Percentiles rank a stretch among this genome's conserved stretches.
Evolutionary conservation across 2,113 vertebrate species (phyloP).

Genomic region (Macrotus californicus): DNA sequence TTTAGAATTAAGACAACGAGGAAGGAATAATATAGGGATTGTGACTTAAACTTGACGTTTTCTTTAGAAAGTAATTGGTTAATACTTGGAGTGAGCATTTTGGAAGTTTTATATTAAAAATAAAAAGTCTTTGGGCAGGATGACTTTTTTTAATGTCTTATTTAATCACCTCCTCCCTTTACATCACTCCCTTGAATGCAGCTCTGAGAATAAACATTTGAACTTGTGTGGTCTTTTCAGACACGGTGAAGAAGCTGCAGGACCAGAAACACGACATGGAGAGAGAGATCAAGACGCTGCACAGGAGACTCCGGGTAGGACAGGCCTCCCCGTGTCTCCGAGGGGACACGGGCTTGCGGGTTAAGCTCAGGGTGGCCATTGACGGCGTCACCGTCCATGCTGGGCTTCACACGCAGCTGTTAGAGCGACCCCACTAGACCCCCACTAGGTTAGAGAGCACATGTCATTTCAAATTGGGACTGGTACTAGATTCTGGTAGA

Average conservation of each 20-base stretch:
- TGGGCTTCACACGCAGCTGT: not conserved
- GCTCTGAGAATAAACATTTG: not conserved
- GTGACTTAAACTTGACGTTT: constrained; percentile 19
- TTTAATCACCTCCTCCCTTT: not conserved
- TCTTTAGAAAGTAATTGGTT: not conserved
- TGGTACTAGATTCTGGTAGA: not conserved
- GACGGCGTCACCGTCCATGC: not conserved
- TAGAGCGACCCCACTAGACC: not conserved
- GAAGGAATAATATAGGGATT: constrained; percentile 10
- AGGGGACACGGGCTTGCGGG: not conserved
- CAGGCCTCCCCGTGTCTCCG: not conserved
- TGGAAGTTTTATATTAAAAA: constrained; percentile 24
- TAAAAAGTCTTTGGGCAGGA: not conserved
- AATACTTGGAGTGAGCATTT: not conserved
- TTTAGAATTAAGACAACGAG: constrained; percentile 18
- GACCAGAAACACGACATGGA: constrained; percentile 98
- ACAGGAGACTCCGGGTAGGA: constrained; percentile 90
- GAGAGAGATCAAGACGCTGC: constrained; percentile 95
- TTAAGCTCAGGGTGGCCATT: too few relatives aligned
- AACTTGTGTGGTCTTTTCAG: constrained; percentile 73
- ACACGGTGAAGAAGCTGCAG: constrained; percentile 95
- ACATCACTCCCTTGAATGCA: not conserved
- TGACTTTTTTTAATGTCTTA: not conserved
- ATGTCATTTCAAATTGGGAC: not conserved
- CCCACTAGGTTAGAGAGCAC: not conserved